Percentiles rank a stretch among this genome's conserved stretches.
These are phyloP conservation scores for Hirudinaria manillensis DNA, from an alignment of 2,888 invertebrate genomes.

Conservation along the genomic window DNA sequence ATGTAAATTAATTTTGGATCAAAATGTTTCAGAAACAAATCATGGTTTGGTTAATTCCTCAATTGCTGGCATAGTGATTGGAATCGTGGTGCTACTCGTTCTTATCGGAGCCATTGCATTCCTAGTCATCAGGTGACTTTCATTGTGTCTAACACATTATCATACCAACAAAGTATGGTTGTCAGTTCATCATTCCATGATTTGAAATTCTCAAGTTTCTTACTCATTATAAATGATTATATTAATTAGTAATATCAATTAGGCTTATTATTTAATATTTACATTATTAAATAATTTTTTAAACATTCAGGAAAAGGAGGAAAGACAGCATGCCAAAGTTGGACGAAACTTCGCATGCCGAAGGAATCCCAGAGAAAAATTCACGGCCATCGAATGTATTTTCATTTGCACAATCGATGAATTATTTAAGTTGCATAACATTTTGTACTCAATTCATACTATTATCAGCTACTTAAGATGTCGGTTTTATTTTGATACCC, in stretches of 20 bases:
- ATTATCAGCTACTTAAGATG: neutral
- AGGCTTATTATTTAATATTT: neutral
- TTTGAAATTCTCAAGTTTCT: neutral
- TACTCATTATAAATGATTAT: neutral
- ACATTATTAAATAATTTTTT: neutral
- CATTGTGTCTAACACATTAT: too few relatives aligned
- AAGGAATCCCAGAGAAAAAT: neutral
- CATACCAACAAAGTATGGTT: too few relatives aligned
- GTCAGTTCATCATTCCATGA: neutral
- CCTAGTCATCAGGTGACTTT: neutral
- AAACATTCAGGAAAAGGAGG: neutral
- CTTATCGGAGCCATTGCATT: neutral
- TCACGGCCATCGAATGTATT: neutral
- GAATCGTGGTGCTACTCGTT: neutral
- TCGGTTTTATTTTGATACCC: neutral
- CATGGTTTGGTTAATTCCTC: neutral
- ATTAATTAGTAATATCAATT: neutral
- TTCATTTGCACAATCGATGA: neutral
- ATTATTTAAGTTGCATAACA: neutral
- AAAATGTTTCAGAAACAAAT: neutral
- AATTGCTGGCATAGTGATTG: neutral
- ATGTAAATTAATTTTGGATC: neutral
- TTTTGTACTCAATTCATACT: neutral
- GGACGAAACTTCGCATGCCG: neutral
- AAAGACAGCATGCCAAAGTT: slow-evolving; percentile 5